Evolutionary conservation across 2,888 invertebrate genomes (phyloP).

Genomic region (Eupithecia tripunctaria): DNA sequence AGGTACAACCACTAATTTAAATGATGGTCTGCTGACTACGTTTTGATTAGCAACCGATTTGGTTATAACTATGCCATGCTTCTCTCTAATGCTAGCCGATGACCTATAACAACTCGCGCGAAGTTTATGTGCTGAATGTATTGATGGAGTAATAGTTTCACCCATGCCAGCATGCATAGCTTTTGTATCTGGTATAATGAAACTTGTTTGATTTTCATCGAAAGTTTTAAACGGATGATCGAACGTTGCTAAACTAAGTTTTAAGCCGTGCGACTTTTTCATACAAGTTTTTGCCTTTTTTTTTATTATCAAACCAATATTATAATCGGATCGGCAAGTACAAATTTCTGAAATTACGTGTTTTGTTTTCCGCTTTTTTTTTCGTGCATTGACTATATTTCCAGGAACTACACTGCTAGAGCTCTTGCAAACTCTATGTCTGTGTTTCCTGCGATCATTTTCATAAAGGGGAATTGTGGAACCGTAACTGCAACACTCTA

Average conservation of each 20-base stretch:
- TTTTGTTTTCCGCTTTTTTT: constrained; percentile 47
- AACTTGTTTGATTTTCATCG: constrained; percentile 14
- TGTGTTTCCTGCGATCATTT: constrained; percentile 39
- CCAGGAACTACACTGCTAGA: constrained; percentile 45
- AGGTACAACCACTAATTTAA: neutral
- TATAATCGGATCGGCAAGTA: constrained; percentile 50
- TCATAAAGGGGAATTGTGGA: constrained; percentile 45
- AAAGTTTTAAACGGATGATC: constrained; percentile 21
- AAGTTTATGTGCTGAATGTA: neutral
- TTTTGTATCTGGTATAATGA: neutral
- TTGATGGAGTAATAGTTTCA: constrained; percentile 28
- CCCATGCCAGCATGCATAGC: constrained; percentile 25
- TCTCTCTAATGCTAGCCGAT: neutral
- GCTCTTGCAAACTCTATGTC: constrained; percentile 38
- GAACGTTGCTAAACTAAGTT: constrained; percentile 22
- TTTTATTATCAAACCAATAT: neutral
- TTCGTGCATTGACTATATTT: constrained; percentile 41
- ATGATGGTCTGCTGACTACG: neutral
- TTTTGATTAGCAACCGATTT: neutral
- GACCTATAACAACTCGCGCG: constrained; percentile 2
- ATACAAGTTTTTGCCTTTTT: constrained; percentile 44
- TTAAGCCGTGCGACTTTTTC: constrained; percentile 40
- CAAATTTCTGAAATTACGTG: constrained; percentile 65
- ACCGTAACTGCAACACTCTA: constrained; percentile 63
- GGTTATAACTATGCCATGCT: neutral